Conservation (phyloP, 2,888 invertebrate species). For the Drosophila histrio region DNA sequence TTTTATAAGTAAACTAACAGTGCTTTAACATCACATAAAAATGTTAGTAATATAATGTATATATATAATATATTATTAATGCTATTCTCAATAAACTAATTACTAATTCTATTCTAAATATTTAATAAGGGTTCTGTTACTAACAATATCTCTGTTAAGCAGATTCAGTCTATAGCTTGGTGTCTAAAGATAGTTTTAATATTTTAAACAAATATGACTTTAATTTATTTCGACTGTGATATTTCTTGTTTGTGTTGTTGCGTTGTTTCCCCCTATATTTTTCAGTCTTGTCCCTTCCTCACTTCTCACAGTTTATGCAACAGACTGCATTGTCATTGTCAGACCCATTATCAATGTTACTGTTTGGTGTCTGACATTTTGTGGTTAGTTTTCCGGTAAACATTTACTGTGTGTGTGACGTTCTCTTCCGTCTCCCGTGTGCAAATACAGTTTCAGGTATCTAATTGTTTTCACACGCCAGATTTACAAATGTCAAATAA, state of each 20-base stretch:
- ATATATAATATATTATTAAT: not conserved
- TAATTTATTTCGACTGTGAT: too few relatives aligned
- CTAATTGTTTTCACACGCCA: conserved; percentile 76
- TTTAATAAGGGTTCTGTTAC: too few relatives aligned
- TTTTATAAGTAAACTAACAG: too few relatives aligned
- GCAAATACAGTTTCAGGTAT: conserved; percentile 31
- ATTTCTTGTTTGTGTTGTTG: conserved; percentile 2
- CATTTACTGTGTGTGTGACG: conserved; percentile 5
- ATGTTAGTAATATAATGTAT: not conserved
- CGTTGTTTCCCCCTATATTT: not conserved
- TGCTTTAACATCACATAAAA: not conserved
- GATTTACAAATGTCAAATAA: conserved; percentile 70
- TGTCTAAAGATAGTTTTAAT: too few relatives aligned
- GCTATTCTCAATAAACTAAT: not conserved
- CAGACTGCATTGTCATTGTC: conserved; percentile 44
- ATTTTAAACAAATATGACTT: too few relatives aligned
- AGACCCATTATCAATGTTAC: conserved; percentile 43
- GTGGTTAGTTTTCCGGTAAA: conserved; percentile 38
- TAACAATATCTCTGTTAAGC: too few relatives aligned
- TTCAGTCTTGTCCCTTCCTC: not conserved
- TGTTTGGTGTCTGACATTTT: conserved; percentile 19
- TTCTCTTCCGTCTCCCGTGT: not conserved
- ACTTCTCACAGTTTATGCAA: conserved; percentile 27
- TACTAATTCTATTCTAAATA: not conserved
- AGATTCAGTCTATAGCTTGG: too few relatives aligned